Percentiles rank a stretch among this genome's conserved stretches.
Evolutionary conservation across 2,888 invertebrate species (phyloP).

Genomic region (Xestia c-nigrum): DNA sequence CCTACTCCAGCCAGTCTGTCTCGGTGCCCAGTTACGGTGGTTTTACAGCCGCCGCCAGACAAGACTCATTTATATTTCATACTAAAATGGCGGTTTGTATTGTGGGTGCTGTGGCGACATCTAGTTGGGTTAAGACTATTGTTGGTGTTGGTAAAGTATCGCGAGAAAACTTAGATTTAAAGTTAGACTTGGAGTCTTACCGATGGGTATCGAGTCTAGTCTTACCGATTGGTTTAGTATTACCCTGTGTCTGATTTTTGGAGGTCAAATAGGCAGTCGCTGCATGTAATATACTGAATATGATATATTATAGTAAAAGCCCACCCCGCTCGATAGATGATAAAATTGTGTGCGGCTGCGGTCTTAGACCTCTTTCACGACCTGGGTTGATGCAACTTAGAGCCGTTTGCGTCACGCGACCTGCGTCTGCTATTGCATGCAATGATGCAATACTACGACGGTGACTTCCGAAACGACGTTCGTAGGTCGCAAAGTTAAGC

Average conservation of each 20-base stretch:
- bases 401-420: too few species aligned
- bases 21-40: slow-evolving; percentile 12
- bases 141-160: background rate
- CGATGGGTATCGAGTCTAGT: background rate
- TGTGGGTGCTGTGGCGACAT: slow-evolving; percentile 8
- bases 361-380: background rate
- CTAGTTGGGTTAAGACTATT: background rate
- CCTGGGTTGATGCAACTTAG: background rate
- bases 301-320: too few species aligned
- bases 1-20: slow-evolving; percentile 19
- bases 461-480: background rate
- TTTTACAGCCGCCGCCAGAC: slow-evolving; percentile 44
- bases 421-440: background rate
- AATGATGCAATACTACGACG: background rate
- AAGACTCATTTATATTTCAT: slow-evolving; percentile 48
- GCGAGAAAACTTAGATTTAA: background rate
- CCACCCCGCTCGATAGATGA: background rate
- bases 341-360: background rate
- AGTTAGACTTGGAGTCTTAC: background rate
- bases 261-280: background rate
- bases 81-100: background rate
- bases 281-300: background rate
- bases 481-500: background rate
- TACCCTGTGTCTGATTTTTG: background rate
- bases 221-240: background rate